Conservation (phyloP, 1,140 invertebrate genomes). For the Sarcophaga peregrina region DNA sequence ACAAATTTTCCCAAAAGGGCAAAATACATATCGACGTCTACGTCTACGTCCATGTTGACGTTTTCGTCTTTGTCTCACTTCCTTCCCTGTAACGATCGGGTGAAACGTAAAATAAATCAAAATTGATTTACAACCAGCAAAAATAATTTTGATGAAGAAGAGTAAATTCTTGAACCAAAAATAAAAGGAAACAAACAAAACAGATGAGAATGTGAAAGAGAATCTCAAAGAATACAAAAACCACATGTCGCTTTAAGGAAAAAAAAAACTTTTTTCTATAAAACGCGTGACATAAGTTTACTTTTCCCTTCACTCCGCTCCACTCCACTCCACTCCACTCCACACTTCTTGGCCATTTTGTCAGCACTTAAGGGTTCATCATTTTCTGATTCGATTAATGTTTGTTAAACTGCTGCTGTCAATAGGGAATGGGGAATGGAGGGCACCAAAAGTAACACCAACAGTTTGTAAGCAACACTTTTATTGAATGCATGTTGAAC, state of each 20-base stretch:
- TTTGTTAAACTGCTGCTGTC: not conserved
- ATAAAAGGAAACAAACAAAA: not conserved
- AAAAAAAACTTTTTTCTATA: not conserved
- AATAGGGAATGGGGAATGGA: not conserved
- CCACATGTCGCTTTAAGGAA: slow-evolving; percentile 23
- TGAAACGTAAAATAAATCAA: slow-evolving; percentile 24
- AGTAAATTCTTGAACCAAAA: slow-evolving; percentile 9
- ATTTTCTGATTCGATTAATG: not conserved
- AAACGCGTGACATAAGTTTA: slow-evolving; percentile 29
- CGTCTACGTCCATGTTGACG: no score
- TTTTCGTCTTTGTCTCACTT: not conserved
- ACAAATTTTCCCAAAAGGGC: slow-evolving; percentile 35
- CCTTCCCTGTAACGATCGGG: not conserved
- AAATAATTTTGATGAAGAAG: slow-evolving; percentile 39
- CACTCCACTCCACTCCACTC: not conserved
- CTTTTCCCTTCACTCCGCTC: not conserved
- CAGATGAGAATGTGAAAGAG: no score
- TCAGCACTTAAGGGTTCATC: not conserved
- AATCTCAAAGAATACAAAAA: not conserved
- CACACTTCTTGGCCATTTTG: no score
- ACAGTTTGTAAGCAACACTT: not conserved
- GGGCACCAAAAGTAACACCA: not conserved
- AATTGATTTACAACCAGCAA: slow-evolving; percentile 31
- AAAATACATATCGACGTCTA: not conserved
- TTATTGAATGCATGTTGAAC: not conserved